These are phyloP conservation scores for Pherbina coryleti DNA, from an alignment of 2,888 invertebrate species.

Conservation along the genomic window DNA sequence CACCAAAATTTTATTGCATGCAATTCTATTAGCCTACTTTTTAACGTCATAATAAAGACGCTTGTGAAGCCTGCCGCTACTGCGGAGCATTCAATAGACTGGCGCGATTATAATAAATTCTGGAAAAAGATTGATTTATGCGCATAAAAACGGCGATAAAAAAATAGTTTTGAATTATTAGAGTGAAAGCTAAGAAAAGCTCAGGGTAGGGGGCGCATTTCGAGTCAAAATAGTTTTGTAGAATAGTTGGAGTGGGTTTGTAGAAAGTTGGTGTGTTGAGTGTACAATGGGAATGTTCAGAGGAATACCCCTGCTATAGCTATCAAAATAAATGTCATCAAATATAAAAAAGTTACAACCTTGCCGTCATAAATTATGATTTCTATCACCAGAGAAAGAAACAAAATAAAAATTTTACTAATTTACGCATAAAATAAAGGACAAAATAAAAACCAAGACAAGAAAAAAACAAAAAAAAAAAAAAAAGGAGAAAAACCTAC, in stretches of 20 bases:
- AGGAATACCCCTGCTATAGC: not conserved
- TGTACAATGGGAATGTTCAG: too few species aligned
- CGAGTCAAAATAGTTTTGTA: not conserved
- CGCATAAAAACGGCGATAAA: not conserved
- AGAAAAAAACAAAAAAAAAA: conserved; percentile 58
- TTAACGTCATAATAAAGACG: conserved; percentile 1
- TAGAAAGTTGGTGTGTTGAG: too few species aligned
- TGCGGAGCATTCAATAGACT: not conserved
- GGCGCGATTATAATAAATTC: conserved; percentile 3
- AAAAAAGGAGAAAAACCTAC: conserved; percentile 50
- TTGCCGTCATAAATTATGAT: conserved; percentile 68
- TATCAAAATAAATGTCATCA: not conserved
- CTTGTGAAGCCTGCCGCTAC: not conserved
- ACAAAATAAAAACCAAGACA: conserved; percentile 42
- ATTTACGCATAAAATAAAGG: conserved; percentile 41
- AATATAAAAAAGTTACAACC: not conserved
- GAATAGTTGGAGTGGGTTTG: not conserved
- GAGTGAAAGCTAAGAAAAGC: not conserved
- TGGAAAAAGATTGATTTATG: conserved; percentile 10
- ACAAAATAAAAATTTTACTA: conserved; percentile 27
- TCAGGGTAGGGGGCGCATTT: not conserved
- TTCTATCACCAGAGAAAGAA: conserved; percentile 57
- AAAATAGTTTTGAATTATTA: not conserved
- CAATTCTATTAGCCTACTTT: conserved; percentile 12
- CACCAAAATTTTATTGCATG: conserved; percentile 2